Base-by-base conservation (phyloP, 2,797 vertebrate genomes). In the Myripristis jacobus region DNA sequence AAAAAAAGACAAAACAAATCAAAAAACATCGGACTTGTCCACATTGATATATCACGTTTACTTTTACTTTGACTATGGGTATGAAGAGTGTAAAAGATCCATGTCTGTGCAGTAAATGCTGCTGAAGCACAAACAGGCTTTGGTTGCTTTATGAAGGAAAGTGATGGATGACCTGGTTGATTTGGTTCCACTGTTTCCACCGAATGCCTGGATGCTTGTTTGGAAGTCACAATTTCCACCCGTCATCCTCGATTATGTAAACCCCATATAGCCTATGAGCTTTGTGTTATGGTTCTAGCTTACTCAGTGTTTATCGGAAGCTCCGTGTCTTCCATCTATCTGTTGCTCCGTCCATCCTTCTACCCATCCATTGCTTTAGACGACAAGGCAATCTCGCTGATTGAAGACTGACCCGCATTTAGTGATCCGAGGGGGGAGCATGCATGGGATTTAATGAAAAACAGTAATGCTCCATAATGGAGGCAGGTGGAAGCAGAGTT, bases 361-460 rank as follows among this genome's bases (percentile, higher is more conserved):
- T 66, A 73, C 60, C 54, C 77, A 64, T 67, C 79, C 80, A 55
- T 79, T 24, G 75, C 59, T 87, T 86, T 82, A 81, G 79, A 78
- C 68, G 73, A 89, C 81, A 82, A 84, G 89, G 89, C 91, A 92
- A 93, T 94, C 91, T 90, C 51, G 4, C 79, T 91, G 91, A 92
- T 92, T 91, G 91, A 89, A 79, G 66, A 80, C 85, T 90, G 87
- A 87, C 87, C 85, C 89, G 80, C 74, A 85, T 90, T 87, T 82
- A 83, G 84, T 88, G 86, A 90, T 85, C 73, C 54, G 46, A 52
- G 34, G 54, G 70, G 63, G 59, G 73, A 73, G 77, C 68, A 67
- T 62, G 79, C 59, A 73, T 73, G 62, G 80, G 81, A 86, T 87
- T 90, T 79, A 79, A 80, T 79, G 70, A 70, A 69, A 88, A 82